Conservation (phyloP, 2,113 vertebrate genomes). For the Cranoglanis bouderius region DNA sequence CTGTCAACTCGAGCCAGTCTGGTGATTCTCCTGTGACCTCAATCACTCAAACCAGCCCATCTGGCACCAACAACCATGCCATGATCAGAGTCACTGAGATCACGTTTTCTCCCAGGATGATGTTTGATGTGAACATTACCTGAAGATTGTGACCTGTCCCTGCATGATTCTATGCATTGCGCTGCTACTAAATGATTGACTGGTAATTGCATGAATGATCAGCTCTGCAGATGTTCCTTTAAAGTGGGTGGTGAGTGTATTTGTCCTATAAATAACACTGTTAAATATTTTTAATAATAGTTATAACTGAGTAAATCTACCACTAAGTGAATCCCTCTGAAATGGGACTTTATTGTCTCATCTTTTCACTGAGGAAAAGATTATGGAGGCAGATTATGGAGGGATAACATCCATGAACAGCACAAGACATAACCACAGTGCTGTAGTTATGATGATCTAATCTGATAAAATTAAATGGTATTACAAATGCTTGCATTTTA, state of each 20-base stretch:
- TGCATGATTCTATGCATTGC: neutral
- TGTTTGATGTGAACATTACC: too few species aligned
- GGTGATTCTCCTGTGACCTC: neutral
- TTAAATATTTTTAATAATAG: neutral
- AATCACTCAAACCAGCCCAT: neutral
- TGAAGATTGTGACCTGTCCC: neutral
- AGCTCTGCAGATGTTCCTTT: neutral
- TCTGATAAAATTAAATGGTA: neutral
- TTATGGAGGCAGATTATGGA: neutral
- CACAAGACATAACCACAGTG: neutral
- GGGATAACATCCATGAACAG: neutral
- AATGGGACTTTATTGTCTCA: neutral
- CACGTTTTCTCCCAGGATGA: too few species aligned
- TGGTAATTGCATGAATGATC: neutral
- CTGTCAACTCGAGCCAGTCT: neutral
- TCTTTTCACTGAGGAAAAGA: neutral
- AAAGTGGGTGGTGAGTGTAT: neutral
- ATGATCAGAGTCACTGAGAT: neutral
- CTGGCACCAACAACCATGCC: neutral
- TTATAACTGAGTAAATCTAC: neutral
- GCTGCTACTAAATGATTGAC: neutral
- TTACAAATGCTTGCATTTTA: neutral
- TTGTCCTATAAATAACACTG: neutral
- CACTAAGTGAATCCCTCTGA: neutral
- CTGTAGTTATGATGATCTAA: neutral